Evolutionary conservation across 2,113 vertebrate genomes (phyloP), one percentile per base, ranked within the genome.

Genomic region (Orycteropus afer): DNA sequence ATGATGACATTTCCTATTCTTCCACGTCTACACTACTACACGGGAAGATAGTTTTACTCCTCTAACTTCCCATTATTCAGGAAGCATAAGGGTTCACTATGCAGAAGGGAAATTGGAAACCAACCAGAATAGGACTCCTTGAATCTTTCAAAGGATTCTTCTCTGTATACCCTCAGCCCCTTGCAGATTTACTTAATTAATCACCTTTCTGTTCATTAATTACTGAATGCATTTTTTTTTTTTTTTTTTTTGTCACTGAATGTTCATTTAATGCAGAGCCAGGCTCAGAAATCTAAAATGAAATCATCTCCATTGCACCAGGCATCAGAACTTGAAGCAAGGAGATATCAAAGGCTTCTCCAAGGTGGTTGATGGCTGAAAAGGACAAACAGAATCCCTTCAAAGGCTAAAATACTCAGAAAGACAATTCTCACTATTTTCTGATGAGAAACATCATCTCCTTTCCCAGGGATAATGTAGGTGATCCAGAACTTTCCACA

Each of bases 101-200:
- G 34, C 10, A 92, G 81, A 95, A 96, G 25, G 20, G 71, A 90
- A 86, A 84, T 27, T 90, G 49, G 81, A 96, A 96, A 87, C 1
- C 20, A 45, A 47, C 1, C 55, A 91, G 49, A 82, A 61, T 63
- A 55, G 78, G 49, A 74, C 45, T 85, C 29, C 74, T 92, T 0
- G 47, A 88, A 69, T 84, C 57, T 34, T 97, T 94, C 18, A 95
- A 91, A 97, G 5, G 1, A 53, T 59, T 59, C 27, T 90, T 95
- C 42, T 87, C 77, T 47, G 2, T 51, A 84, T 93, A 69, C 7
- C 1, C 34, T 82, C 7, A 91, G 7, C 34, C 7, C 2, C 7
- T 95, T 81, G 61, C 17, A 87, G 65, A 79, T 25, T 86, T 90
- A 93, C n/a, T 84, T 95, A 94, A 47, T 90, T 59, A 78, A 49